phyloP scores from a whole-genome alignment of 2,888 invertebrate genomes.

The Pachliopta kotzebuea region DNA sequence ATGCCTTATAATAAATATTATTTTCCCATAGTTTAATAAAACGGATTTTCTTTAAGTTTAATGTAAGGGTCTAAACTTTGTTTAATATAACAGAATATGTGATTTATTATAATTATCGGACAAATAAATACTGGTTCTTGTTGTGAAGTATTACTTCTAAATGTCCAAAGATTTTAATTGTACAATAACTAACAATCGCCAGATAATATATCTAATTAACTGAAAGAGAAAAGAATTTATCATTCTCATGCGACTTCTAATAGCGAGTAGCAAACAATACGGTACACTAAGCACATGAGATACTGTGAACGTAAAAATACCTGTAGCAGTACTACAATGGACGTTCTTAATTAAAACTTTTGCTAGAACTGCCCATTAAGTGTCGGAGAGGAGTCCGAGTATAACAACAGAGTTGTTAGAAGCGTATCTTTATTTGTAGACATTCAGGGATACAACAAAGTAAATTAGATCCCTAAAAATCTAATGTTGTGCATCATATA shows the following conservation, averaged over 20 bases:
- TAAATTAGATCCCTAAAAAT: background rate
- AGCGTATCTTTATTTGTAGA: background rate
- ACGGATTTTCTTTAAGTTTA: too few relatives aligned
- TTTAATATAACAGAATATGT: too few relatives aligned
- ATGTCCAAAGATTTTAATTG: background rate
- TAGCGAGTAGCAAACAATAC: background rate
- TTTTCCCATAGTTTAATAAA: too few relatives aligned
- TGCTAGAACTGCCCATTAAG: slow-evolving; percentile 36
- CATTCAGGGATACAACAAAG: background rate
- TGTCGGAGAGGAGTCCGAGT: slow-evolving; percentile 32
- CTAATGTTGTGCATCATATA: background rate
- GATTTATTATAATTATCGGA: too few relatives aligned
- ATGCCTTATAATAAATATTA: too few relatives aligned
- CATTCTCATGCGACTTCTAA: background rate
- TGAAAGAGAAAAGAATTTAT: slow-evolving; percentile 17
- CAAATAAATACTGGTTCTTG: too few relatives aligned
- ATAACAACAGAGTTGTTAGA: slow-evolving; percentile 28
- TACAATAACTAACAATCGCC: background rate
- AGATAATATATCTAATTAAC: slow-evolving; percentile 20
- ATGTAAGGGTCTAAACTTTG: too few relatives aligned
- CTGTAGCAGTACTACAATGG: slow-evolving; percentile 2
- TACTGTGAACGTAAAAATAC: slow-evolving; percentile 1
- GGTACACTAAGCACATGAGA: slow-evolving; percentile 1
- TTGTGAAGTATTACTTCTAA: too few relatives aligned
- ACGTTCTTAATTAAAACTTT: slow-evolving; percentile 73